These are phyloP conservation scores for Steatocranus sp. DNA, from an alignment of 2,797 vertebrate species.

Conservation along the genomic window DNA sequence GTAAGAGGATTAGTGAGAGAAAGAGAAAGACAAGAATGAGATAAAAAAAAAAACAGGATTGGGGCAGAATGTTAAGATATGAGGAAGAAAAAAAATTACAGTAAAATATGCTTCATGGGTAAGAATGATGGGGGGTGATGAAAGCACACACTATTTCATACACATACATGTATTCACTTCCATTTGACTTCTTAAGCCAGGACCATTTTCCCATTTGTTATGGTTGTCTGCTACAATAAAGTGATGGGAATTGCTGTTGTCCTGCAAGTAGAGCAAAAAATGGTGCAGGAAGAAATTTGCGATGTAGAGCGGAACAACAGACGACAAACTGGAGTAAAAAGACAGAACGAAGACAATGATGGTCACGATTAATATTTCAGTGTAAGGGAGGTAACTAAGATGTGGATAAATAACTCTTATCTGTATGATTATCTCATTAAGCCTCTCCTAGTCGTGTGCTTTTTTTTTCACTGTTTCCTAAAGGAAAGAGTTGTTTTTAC, in stretches of 20 bases:
- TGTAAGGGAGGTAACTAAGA: neutral
- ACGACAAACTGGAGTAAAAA: neutral
- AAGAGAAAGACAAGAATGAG: constrained; percentile 17
- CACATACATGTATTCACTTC: constrained; percentile 10
- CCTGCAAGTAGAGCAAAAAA: constrained; percentile 46
- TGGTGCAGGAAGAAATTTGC: constrained; percentile 13
- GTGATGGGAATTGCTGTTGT: constrained; percentile 43
- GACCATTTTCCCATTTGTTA: constrained; percentile 55
- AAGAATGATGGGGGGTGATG: neutral
- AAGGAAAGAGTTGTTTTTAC: neutral
- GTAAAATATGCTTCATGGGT: neutral
- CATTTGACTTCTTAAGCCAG: constrained; percentile 48
- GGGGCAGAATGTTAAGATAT: constrained; percentile 6
- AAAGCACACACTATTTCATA: constrained; percentile 4
- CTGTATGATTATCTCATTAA: neutral
- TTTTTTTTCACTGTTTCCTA: neutral
- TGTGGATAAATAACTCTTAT: neutral
- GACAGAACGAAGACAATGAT: neutral
- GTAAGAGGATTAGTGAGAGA: constrained; percentile 44
- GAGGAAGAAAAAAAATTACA: neutral
- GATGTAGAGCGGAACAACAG: constrained; percentile 37
- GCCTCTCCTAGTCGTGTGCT: neutral
- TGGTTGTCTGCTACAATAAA: constrained; percentile 61
- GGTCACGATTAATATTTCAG: neutral
- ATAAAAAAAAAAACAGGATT: neutral